Conservation (phyloP, 1,140 invertebrate species). For the Cyclina sinensis region DNA sequence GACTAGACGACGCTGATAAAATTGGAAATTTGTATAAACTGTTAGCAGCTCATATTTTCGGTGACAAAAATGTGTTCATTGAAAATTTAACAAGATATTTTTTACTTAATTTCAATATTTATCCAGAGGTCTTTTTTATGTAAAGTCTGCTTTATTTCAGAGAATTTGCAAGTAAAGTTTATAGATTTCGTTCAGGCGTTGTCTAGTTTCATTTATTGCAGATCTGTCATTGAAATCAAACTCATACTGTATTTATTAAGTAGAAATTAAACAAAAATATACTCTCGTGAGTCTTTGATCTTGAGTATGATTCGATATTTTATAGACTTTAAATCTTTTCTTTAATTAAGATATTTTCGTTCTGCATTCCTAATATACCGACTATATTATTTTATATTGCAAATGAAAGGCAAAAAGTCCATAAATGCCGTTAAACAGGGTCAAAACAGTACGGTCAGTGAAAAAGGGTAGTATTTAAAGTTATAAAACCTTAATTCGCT, state of each 20-base stretch:
- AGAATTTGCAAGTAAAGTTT: not conserved
- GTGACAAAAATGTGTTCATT: not conserved
- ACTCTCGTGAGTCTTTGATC: constrained; percentile 34
- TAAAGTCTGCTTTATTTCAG: not conserved
- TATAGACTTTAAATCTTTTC: constrained; percentile 55
- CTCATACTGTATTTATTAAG: not conserved
- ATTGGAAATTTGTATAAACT: not conserved
- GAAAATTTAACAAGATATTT: not conserved
- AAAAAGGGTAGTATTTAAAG: constrained; percentile 29
- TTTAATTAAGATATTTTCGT: constrained; percentile 63
- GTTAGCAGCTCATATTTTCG: too few relatives aligned
- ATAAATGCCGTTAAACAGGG: constrained; percentile 66
- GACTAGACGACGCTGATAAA: not conserved
- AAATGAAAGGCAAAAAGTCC: constrained; percentile 57
- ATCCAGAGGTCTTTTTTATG: not conserved
- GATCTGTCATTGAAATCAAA: not conserved
- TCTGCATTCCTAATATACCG: constrained; percentile 45
- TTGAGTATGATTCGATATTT: constrained; percentile 38
- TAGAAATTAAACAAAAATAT: constrained; percentile 28
- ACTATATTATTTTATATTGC: constrained; percentile 65
- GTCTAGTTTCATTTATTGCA: not conserved
- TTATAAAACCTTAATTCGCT: constrained; percentile 47
- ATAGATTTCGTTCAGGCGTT: constrained; percentile 18
- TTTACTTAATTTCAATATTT: not conserved
- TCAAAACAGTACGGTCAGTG: constrained; percentile 41